These are phyloP conservation scores for Eurois occulta DNA, from an alignment of 2,888 invertebrate species.

Conservation along the genomic window DNA sequence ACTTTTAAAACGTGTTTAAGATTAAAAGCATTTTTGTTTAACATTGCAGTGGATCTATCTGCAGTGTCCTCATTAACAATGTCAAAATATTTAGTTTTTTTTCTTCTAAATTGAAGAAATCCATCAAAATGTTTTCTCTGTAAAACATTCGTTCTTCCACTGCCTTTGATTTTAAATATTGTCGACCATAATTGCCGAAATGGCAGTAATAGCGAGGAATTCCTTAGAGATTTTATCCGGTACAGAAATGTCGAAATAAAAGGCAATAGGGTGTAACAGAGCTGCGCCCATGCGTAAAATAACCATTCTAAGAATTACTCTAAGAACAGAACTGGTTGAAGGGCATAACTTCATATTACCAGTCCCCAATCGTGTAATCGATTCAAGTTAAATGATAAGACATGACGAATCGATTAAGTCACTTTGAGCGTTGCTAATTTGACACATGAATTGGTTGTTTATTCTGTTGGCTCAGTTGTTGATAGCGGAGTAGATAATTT, in stretches of 20 bases:
- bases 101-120: constrained; percentile 3
- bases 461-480: constrained; percentile 27
- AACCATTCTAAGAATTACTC: constrained; percentile 71
- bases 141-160: neutral
- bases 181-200: constrained; percentile 35
- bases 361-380: constrained; percentile 57
- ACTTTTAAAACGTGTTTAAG: constrained; percentile 39
- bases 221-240: constrained; percentile 59
- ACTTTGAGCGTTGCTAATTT: constrained; percentile 54
- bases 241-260: constrained; percentile 78
- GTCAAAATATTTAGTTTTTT: constrained; percentile 32
- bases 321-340: constrained; percentile 53
- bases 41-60: constrained; percentile 38
- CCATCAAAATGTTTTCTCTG: neutral
- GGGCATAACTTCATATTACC: constrained; percentile 42
- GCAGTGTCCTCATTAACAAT: constrained; percentile 21
- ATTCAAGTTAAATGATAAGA: constrained; percentile 61
- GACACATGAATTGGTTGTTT: constrained; percentile 57
- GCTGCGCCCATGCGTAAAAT: constrained; percentile 83
- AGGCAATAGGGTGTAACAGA: constrained; percentile 80
- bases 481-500: constrained; percentile 30
- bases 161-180: neutral
- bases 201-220: constrained; percentile 26
- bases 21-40: constrained; percentile 48
- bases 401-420: constrained; percentile 55